phyloP scores from a whole-genome alignment of 2,888 invertebrate genomes.

The Monochamus alternatus region DNA sequence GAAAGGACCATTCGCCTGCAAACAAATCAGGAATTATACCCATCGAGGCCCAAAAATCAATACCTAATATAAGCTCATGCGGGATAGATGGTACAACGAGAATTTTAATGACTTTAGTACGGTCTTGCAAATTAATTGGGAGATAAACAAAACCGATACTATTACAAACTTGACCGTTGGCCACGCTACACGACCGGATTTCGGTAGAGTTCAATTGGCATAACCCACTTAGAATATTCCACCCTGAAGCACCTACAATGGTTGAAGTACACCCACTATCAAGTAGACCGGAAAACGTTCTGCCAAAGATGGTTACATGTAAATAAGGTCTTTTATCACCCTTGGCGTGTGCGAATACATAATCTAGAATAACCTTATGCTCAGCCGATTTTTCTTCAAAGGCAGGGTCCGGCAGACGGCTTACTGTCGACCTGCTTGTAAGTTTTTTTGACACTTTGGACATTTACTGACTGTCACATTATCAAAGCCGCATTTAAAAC shows the following conservation, averaged over 20 bases:
- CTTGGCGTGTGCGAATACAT: conserved; percentile 27
- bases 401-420: neutral
- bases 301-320: conserved; percentile 37
- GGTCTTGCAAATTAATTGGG: conserved; percentile 27
- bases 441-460: conserved; percentile 29
- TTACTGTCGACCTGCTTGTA: neutral
- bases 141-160: conserved; percentile 25
- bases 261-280: conserved; percentile 44
- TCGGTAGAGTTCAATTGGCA: neutral
- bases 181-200: neutral
- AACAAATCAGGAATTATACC: conserved; percentile 41
- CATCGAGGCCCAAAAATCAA: conserved; percentile 41
- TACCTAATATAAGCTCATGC: conserved; percentile 39
- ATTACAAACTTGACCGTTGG: conserved; percentile 1
- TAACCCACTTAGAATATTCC: conserved; percentile 4
- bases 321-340: conserved; percentile 41
- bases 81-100: conserved; percentile 39
- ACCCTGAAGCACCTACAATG: conserved; percentile 36
- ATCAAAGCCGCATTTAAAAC: conserved; percentile 27
- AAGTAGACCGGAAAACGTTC: conserved; percentile 37
- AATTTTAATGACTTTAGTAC: conserved; percentile 31
- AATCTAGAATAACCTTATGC: neutral
- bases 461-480: neutral
- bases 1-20: conserved; percentile 27
- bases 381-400: neutral